Base-by-base conservation (phyloP, 2,797 vertebrate species). In the Schizopygopsis malacanthus region DNA sequence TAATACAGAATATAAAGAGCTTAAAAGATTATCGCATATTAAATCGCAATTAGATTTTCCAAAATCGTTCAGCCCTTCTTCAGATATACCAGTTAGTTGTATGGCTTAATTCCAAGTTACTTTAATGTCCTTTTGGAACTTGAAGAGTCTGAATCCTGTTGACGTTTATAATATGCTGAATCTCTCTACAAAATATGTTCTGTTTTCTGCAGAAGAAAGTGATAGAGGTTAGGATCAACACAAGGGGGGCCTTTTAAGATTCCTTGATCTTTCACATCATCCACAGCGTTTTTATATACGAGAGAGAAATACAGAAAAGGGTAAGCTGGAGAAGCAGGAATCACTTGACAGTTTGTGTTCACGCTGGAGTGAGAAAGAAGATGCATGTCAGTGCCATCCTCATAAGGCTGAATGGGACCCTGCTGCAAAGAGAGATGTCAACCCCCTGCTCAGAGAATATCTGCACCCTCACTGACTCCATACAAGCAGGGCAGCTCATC, bases 401-500 rank as follows among this genome's bases (percentile, higher is more conserved):
- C 72, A 86, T 87, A 75, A 52, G 88, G 88, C 90, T 90, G 87
- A 79, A 86, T 67, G 83, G 88, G 67, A 87, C 86, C 76, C 79
- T 79, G 67, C 72, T n/a, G 90, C 85, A 89, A 87, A 90, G 56
- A 90, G 87, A 86, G 86, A 87, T 84, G 88, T 91, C 90, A 88
- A 86, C 85, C 86, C 85, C 90, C 88, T 89, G 87, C 85, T 83
- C 86, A 72, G 83, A 87, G 78, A 87, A 90, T 90, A 89, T 84
- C 81, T 87, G 88, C 88, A 86, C 88, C 89, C 89, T 89, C 83
- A 89, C 87, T 89, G 86, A 90, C 87, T 91, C 87, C 83, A 90
- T 91, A 89, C 90, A 90, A 90, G 89, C 77, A 89, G 90, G 90
- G 90, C 90, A 91, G 79, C 90, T 90, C 89, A 91, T 91, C 87